Base-by-base conservation (phyloP, 2,113 vertebrate genomes). In the Toxotes chatareus region DNA sequence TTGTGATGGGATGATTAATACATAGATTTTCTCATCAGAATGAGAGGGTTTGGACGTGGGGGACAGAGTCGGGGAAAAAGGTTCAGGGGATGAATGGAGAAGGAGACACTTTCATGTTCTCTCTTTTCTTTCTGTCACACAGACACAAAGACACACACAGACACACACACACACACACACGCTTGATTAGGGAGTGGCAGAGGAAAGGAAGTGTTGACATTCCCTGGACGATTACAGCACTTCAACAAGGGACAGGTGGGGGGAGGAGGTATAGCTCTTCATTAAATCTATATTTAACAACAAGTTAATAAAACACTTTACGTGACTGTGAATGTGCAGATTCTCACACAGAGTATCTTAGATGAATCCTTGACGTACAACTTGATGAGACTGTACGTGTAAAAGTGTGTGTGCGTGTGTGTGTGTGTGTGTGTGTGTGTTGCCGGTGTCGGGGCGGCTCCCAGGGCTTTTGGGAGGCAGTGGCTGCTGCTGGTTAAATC, bases 401-500 rank as follows among this genome's bases (percentile, higher is more conserved):
- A 19, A 19, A 49, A 19, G 47, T 49, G 47, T 49, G 47, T 49
- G 7, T 27, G 53, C 47, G 62, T 55, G 11, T 31, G 11, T 49
- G 7, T 27, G 53, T 55, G 62, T 55, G 11, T 31, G 11, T 49
- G 53, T 27, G 76, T 62, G 55, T 40, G 46, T 73, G 76, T 65
- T 82, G 81, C 69, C 53, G 83, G 86, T 85, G 90, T 89, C 70
- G 90, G 84, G 87, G 92, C 86, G 69, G 86, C 87, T 86, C 85
- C 86, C 40, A 71, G 84, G 91, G 87, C 86, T 90, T 83, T 76
- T 79, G 76, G 86, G 87, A 87, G 81, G 70, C 88, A 64, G 76
- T 63, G 89, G 84, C 76, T 91, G 82, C 86, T 82, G 82, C 87
- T 83, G 89, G 86, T 90, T 89, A 93, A 94, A 94, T 94, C 93